Evolutionary conservation across 2,888 invertebrate genomes (phyloP), one percentile per base, ranked within the genome.

Genomic region (Nephrotoma guestfalica): DNA sequence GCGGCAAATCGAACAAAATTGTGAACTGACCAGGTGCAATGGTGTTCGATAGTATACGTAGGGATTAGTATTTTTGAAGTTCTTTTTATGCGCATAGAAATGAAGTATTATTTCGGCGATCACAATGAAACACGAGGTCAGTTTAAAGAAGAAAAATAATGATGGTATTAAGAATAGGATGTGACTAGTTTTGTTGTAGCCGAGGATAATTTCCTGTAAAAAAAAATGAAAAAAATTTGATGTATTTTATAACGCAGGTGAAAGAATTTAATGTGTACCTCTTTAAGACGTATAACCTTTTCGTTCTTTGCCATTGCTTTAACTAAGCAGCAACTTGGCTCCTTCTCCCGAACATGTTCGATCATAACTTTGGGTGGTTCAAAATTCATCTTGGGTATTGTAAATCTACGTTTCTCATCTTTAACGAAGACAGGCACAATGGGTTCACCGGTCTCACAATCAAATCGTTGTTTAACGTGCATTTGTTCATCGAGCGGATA

Each of bases 41-140:
- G 96, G 95, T 88, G 95, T 95, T 84, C 94, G 93, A 89, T 94
- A 95, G 88, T 94, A 95, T 51, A 94, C 90, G 86, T 92, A 92
- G 11, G 93, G 91, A 88, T 94, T 92, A 88, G 92, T 92, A 47
- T 94, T 90, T 85, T 90, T 90, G 88, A 93, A 94, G 89, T 95
- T 95, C 89, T 94, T 94, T 88, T 93, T 93, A 89, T 96, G 95
- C 6, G 95, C 94, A 92, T 93, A 93, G n/a, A 93, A 92, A 90
- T 96, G 95, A 41, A 95, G 90, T n/a, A 92, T 90, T 18, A 93
- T 91, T 91, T 96, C 96, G 11, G 94, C 88, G 0, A 93, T 87
- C 85, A 93, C 91, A 41, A 94, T 90, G 41, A 93, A 88, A 0
- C 93, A 89, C 83, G 93, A 92, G 9, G 93, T 89, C 18, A 93